These are phyloP conservation scores for Bufo gargarizans DNA, from an alignment of 2,113 vertebrate genomes.

Conservation along the genomic window DNA sequence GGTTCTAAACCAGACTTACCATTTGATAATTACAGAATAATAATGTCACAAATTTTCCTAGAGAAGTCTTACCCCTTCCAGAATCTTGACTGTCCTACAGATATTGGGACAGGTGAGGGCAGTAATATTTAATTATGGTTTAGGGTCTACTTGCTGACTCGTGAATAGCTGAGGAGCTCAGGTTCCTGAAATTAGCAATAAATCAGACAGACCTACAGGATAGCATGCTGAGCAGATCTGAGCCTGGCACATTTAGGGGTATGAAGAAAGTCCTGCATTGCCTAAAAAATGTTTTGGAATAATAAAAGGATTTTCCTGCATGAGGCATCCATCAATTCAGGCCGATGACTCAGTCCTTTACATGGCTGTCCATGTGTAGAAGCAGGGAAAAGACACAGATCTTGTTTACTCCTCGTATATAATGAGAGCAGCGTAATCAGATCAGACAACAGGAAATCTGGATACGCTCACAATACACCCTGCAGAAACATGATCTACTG, in stretches of 20 bases:
- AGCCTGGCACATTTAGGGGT: neutral
- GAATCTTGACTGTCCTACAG: too few species aligned
- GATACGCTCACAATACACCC: neutral
- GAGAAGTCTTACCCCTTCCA: too few species aligned
- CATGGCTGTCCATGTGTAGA: neutral
- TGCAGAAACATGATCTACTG: conserved; percentile 5
- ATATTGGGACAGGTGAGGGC: too few species aligned
- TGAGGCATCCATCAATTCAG: neutral
- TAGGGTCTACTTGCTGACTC: too few species aligned
- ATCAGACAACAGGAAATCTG: conserved; percentile 51
- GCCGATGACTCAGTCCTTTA: neutral
- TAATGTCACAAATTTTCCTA: too few species aligned
- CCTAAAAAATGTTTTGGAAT: neutral
- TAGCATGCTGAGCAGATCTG: neutral
- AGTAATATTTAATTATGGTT: too few species aligned
- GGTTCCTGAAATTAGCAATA: too few species aligned
- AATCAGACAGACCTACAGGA: neutral
- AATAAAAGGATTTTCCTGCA: neutral
- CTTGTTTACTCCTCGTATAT: conserved; percentile 20
- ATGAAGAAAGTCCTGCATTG: neutral
- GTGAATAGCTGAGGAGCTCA: too few species aligned
- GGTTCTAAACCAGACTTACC: too few species aligned
- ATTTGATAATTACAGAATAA: too few species aligned
- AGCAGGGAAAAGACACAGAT: conserved; percentile 15
- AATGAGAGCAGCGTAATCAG: conserved; percentile 23